Evolutionary conservation across 1,140 invertebrate genomes (phyloP), one percentile per base, ranked within the genome.

Genomic region (Campodea augens): DNA sequence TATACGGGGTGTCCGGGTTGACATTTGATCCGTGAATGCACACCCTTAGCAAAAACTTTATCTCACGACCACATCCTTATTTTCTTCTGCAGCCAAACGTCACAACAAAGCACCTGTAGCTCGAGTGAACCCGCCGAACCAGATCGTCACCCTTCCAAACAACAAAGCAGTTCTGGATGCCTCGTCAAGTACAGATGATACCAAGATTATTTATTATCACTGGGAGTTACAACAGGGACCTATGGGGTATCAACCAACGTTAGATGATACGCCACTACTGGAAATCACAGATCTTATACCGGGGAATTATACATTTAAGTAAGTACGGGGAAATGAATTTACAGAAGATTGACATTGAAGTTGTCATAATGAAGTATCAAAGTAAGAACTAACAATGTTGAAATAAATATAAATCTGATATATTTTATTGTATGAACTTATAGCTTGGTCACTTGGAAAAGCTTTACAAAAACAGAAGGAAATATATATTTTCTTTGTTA

Each of bases 281-380:
- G 79, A 84, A 51, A 59, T 95, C 13, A 78, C 81, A 45, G 81
- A 88, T 63, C 66, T 86, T 2, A 73, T 79, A 40, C 80, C 88
- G 4, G 90, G 91, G 45, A 87, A 88, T 63, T 96, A 95, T 55
- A 86, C 79, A 1, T 90, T 95, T 57, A 87, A 86, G 73, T 75
- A 54, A 60, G 62, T 56, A 46, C 19, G 48, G n/a, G 24, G 44
- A 32, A 45, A 44, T 43, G 12, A 20, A 13, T 18, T 37, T 44
- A n/a, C n/a, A n/a, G n/a, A n/a, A n/a, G n/a, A n/a, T n/a, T n/a
- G n/a, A n/a, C n/a, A n/a, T n/a, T n/a, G n/a, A n/a, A n/a, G n/a
- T n/a, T n/a, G n/a, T n/a, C n/a, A n/a, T n/a, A n/a, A n/a, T n/a
- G n/a, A n/a, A n/a, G n/a, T n/a, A n/a, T n/a, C n/a, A n/a, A n/a